A percentile compares a stretch with the other conserved stretches of the same genome.
phyloP scores from a whole-genome alignment of 2,888 invertebrate species.

The Bursaphelenchus okinawaensis region DNA sequence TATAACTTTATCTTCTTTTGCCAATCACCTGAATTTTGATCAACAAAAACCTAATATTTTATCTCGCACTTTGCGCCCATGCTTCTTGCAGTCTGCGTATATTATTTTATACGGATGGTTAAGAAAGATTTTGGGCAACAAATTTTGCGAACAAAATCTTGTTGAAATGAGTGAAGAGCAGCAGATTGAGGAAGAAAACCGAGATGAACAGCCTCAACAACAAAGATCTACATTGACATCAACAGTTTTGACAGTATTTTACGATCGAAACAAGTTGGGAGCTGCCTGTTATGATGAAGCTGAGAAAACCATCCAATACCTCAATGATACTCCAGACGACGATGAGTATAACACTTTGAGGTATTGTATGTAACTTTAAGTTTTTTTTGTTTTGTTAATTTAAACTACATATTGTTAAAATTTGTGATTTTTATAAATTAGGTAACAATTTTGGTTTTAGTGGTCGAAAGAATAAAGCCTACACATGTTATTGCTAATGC shows the following conservation, averaged over 20 bases:
- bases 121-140: too few species aligned
- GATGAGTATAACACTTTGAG: constrained; percentile 33
- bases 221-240: neutral
- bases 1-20: too few species aligned
- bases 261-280: constrained; percentile 25
- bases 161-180: too few species aligned
- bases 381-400: constrained; percentile 6
- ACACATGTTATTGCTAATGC: constrained; percentile 36
- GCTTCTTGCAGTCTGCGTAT: too few species aligned
- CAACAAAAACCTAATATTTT: too few species aligned
- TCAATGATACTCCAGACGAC: constrained; percentile 43
- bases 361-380: constrained; percentile 25
- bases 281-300: constrained; percentile 34
- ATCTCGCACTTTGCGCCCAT: too few species aligned
- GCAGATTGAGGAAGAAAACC: too few species aligned
- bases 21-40: too few species aligned
- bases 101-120: too few species aligned
- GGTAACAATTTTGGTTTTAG: constrained; percentile 30
- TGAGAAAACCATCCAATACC: constrained; percentile 24
- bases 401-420: neutral
- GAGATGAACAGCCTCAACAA: neutral
- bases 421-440: neutral
- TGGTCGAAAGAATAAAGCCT: constrained; percentile 41
- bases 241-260: constrained; percentile 23
- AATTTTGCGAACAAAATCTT: too few species aligned